A percentile compares a stretch with the other conserved stretches of the same genome.
phyloP scores from a whole-genome alignment of 1,140 invertebrate species.

The Zaprionus taronus region DNA sequence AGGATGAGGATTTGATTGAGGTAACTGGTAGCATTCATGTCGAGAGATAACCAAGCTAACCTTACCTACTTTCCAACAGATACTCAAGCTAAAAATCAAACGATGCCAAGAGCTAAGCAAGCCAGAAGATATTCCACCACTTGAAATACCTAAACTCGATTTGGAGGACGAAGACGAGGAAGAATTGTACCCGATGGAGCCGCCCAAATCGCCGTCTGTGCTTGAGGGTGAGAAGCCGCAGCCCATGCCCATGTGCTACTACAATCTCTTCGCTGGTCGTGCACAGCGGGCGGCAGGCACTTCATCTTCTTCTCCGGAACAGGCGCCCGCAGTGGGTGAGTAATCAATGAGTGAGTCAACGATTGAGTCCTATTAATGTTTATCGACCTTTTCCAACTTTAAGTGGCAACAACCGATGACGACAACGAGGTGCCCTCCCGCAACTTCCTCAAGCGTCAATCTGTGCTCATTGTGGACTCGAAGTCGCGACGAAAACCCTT shows the following conservation, averaged over 20 bases:
- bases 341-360: constrained; percentile 1
- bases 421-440: constrained; percentile 93
- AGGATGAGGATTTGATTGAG: constrained; percentile 77
- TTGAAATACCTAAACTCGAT: constrained; percentile 70
- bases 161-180: constrained; percentile 73
- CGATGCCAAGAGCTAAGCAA: constrained; percentile 77
- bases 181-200: constrained; percentile 53
- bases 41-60: no score
- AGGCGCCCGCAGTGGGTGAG: constrained; percentile 77
- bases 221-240: constrained; percentile 78
- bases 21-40: constrained; percentile 30
- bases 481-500: constrained; percentile 91
- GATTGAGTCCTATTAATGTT: constrained; percentile 6
- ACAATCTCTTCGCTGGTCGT: constrained; percentile 79
- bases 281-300: constrained; percentile 73
- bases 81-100: constrained; percentile 76
- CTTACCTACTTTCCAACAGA: constrained; percentile 33
- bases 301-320: constrained; percentile 80
- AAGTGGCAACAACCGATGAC: constrained; percentile 88
- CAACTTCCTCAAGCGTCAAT: constrained; percentile 91
- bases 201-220: constrained; percentile 65
- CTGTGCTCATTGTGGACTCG: constrained; percentile 92
- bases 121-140: constrained; percentile 56
- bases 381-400: constrained; percentile 9
- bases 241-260: constrained; percentile 83